A percentile compares a stretch with the other conserved stretches of the same genome.
These are phyloP conservation scores for Bombycilla garrulus DNA, from an alignment of 2,113 vertebrate species.

Conservation along the genomic window DNA sequence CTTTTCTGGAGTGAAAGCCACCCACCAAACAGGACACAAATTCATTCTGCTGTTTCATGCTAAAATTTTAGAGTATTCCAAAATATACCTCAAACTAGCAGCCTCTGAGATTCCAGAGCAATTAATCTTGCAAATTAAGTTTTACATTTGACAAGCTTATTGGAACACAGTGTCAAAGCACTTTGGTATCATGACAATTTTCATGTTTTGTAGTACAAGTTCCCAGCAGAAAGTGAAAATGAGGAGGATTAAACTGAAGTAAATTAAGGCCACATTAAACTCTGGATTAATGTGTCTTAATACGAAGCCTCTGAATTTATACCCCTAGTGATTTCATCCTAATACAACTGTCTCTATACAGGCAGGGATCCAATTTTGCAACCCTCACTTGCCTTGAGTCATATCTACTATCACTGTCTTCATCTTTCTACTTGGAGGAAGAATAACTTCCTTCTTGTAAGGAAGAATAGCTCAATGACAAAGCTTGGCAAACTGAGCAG, in stretches of 20 bases:
- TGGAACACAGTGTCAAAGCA: background rate
- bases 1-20: background rate
- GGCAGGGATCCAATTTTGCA: background rate
- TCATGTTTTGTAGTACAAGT: background rate
- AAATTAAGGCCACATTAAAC: background rate
- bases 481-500: background rate
- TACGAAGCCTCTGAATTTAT: background rate
- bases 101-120: background rate
- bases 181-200: background rate
- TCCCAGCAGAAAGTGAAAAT: slow-evolving; percentile 28
- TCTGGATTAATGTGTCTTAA: slow-evolving; percentile 2
- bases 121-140: background rate
- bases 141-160: slow-evolving; percentile 2
- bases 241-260: slow-evolving; percentile 9
- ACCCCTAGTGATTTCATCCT: background rate
- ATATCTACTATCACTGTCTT: background rate
- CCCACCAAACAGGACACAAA: background rate
- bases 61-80: background rate
- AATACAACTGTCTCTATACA: background rate
- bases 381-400: background rate
- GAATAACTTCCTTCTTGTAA: background rate
- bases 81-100: background rate
- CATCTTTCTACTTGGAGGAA: too few species aligned
- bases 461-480: background rate
- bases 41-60: background rate